Conservation (phyloP, 2,888 invertebrate species). For the Drosophila koepferae region DNA sequence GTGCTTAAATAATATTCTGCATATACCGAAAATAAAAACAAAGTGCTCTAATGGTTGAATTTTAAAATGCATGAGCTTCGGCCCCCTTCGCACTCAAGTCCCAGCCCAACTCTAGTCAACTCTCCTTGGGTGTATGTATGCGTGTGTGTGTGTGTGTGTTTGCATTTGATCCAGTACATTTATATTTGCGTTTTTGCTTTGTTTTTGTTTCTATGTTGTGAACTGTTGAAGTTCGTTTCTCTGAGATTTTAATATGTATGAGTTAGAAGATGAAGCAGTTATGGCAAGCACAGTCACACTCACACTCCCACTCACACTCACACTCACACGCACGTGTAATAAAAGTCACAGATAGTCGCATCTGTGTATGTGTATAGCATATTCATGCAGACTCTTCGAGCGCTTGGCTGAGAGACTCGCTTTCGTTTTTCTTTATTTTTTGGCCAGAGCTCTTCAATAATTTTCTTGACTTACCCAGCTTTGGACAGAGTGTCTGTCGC, state of each 20-base stretch:
- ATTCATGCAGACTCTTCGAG: conserved; percentile 58
- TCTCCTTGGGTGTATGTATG: conserved; percentile 23
- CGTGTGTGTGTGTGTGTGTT: conserved; percentile 23
- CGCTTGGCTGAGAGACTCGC: conserved; percentile 9
- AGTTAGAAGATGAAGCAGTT: conserved; percentile 75
- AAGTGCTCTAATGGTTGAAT: conserved; percentile 71
- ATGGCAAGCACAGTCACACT: conserved; percentile 43
- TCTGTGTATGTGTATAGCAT: conserved; percentile 64
- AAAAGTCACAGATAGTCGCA: conserved; percentile 42
- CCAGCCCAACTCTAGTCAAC: background rate
- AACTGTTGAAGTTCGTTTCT: conserved; percentile 78
- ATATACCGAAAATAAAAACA: conserved; percentile 69
- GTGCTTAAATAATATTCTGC: conserved; percentile 74
- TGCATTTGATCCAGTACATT: conserved; percentile 34
- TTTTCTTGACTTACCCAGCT: conserved; percentile 38
- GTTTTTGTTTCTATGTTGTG: conserved; percentile 43
- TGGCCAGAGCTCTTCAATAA: conserved; percentile 44
- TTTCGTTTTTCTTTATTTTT: conserved; percentile 12
- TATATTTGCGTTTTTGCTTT: conserved; percentile 38
- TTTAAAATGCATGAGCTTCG: conserved; percentile 74
- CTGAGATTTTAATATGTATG: conserved; percentile 78
- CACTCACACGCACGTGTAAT: background rate
- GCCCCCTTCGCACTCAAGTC: background rate
- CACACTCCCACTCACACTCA: background rate
- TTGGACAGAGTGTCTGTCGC: conserved; percentile 15